Evolutionary conservation across 2,888 invertebrate species (phyloP), one percentile per base, ranked within the genome.

Genomic region (Oegoconia quadripuncta): DNA sequence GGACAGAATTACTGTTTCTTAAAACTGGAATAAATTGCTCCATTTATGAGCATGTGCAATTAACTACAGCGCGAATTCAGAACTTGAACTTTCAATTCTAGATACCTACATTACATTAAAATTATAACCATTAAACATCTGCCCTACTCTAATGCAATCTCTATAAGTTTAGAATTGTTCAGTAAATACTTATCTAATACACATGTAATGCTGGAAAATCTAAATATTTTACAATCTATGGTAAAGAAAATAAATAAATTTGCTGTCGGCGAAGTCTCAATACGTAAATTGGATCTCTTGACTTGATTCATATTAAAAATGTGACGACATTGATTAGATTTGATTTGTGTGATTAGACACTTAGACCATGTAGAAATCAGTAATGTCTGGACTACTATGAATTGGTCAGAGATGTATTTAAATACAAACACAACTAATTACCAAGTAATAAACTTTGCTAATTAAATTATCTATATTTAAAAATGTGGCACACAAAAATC

Each of bases 211-310:
- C 6, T 32, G 50, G 36, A 33, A 47, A 45, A 43, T 53, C 41
- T 50, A 34, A 44, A 50, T 48, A 45, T 46, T 39, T 34, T 12
- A 48, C 50, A 55, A 54, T 64, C 66, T 70, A 43, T 59, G 55
- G 50, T 42, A 42, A 52, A 46, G 42, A 48, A 61, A 58, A 69
- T 65, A 65, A 64, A 65, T 62, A 56, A 52, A 57, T 64, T 52
- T 51, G 48, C 53, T 53, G 55, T 59, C 57, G 55, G 48, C 48
- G 52, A 51, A 62, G 58, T 55, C 46, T 48, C 59, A 64, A 63
- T 59, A 66, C 68, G 67, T 59, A 71, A 72, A 74, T 70, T 70
- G 63, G 62, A 56, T 63, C 58, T 60, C 55, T 60, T 58, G 48
- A 46, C 49, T 58, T 42, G 48, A 56, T 59, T 59, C 65, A 59